Evolutionary conservation across 2,797 vertebrate species (phyloP).

Genomic region (Aselliscus stoliczkanus): DNA sequence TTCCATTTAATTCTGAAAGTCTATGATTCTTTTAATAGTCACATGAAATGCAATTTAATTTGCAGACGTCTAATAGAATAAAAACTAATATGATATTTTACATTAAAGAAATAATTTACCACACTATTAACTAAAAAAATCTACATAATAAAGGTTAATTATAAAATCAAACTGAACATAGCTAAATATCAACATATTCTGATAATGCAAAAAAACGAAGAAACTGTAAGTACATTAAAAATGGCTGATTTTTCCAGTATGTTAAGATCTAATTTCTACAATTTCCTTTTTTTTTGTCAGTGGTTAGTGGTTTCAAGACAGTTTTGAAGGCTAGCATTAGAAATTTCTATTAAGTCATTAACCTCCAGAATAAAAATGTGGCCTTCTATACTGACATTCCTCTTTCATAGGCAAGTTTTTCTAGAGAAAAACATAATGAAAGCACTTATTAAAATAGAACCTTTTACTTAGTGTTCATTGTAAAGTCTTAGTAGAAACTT

Average conservation of each 20-base stretch:
- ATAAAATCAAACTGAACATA: not conserved
- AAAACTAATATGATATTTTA: not conserved
- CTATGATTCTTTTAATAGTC: not conserved
- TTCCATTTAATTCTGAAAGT: not conserved
- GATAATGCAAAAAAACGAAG: not conserved
- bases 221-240: not conserved
- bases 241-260: not conserved
- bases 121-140: not conserved
- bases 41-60: not conserved
- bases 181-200: slow-evolving; percentile 5
- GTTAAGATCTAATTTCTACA: not conserved
- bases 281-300: not conserved
- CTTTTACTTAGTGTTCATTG: slow-evolving; percentile 30
- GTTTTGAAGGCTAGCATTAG: not conserved
- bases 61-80: not conserved
- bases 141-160: not conserved
- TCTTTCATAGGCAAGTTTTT: slow-evolving; percentile 29
- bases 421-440: slow-evolving; percentile 24
- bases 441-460: slow-evolving; percentile 6
- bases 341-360: slow-evolving; percentile 30
- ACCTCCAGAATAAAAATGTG: not conserved
- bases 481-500: slow-evolving; percentile 6
- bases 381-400: not conserved
- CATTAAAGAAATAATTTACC: not conserved
- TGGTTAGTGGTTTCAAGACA: not conserved